These are phyloP conservation scores for Buathra laborator DNA, from an alignment of 2,888 invertebrate species.

Conservation along the genomic window DNA sequence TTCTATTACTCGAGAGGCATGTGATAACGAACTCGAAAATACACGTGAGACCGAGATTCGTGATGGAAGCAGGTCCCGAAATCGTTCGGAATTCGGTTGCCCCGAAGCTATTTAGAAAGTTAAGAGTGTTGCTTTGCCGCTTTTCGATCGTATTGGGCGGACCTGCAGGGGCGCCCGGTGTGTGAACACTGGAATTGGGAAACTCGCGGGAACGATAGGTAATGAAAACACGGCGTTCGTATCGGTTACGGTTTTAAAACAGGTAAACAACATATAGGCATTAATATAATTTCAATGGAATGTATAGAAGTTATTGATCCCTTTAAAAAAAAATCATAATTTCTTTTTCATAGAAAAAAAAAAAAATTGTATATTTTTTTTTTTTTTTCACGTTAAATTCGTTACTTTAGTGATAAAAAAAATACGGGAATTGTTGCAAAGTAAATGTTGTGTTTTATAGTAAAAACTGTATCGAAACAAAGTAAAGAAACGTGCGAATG, in stretches of 20 bases:
- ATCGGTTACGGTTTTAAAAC: no score
- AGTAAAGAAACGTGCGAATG: neutral
- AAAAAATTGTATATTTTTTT: no score
- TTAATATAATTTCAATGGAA: no score
- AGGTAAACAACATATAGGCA: no score
- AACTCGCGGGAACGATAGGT: no score
- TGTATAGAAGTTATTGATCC: no score
- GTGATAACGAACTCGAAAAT: neutral
- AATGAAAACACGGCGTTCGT: no score
- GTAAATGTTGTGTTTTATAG: neutral
- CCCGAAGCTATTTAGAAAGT: slow-evolving; percentile 15
- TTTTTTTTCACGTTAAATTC: no score
- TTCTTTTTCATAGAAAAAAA: no score
- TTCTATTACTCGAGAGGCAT: neutral
- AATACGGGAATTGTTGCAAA: neutral
- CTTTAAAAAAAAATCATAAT: no score
- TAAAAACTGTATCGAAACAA: neutral
- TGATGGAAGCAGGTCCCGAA: slow-evolving; percentile 7
- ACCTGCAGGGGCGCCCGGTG: neutral
- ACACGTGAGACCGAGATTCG: neutral
- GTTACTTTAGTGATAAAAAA: no score
- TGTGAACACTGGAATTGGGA: neutral
- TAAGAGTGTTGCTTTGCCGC: neutral
- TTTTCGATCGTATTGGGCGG: neutral
- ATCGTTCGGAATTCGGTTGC: slow-evolving; percentile 4